Conservation (phyloP, 2,888 invertebrate species). For the Melipona beecheii region DNA sequence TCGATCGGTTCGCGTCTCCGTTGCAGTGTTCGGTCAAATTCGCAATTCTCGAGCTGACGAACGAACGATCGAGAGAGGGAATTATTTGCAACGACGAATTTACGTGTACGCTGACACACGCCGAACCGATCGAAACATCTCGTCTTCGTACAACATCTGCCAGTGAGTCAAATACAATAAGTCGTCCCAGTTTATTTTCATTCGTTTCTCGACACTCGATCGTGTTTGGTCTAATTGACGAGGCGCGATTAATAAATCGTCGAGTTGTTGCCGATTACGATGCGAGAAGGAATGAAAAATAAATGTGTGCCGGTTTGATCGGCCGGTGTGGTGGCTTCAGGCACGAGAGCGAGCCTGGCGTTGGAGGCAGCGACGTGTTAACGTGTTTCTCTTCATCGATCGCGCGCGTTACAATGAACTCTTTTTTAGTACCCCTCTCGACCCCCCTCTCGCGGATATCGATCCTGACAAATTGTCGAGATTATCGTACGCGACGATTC, state of each 20-base stretch:
- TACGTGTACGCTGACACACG: no score
- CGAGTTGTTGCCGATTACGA: conserved; percentile 17
- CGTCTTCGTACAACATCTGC: no score
- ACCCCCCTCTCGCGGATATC: conserved; percentile 25
- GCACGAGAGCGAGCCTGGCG: conserved; percentile 4
- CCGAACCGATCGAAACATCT: not conserved
- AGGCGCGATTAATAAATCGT: no score
- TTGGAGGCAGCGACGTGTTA: conserved; percentile 31
- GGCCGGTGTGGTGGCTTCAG: not conserved
- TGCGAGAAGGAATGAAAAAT: conserved; percentile 18
- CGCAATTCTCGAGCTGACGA: not conserved
- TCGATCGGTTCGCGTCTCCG: not conserved
- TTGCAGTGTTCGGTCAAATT: not conserved
- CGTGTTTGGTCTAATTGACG: not conserved
- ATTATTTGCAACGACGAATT: not conserved
- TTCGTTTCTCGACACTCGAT: not conserved
- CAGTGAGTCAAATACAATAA: no score
- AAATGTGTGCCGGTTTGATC: conserved; percentile 40
- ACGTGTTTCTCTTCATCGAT: conserved; percentile 62
- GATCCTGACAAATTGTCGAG: conserved; percentile 49
- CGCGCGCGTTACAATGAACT: conserved; percentile 53
- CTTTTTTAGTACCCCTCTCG: conserved; percentile 23
- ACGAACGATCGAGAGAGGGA: not conserved
- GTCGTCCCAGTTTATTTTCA: not conserved
- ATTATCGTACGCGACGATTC: conserved; percentile 31